phyloP scores from a whole-genome alignment of 2,888 invertebrate genomes.

The Ennomos erosarius region DNA sequence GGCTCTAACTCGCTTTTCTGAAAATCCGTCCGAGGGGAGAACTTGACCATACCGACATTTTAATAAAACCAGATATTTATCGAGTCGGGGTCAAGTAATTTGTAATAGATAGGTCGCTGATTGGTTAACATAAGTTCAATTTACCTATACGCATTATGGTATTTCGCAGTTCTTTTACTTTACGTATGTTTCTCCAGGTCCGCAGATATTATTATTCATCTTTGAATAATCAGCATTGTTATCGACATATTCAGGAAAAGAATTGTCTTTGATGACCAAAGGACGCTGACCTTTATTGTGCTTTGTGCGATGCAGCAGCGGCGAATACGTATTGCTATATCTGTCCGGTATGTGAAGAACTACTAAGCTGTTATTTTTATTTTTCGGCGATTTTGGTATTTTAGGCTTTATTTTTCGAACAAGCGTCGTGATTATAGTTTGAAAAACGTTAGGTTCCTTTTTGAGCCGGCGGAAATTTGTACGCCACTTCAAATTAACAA shows the following conservation, averaged over 20 bases:
- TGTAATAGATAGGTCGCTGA: too few species aligned
- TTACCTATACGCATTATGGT: neutral
- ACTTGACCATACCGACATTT: too few species aligned
- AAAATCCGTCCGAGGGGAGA: too few species aligned
- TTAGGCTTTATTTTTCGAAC: slow-evolving; percentile 52
- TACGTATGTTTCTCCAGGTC: slow-evolving; percentile 53
- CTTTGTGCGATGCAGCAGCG: slow-evolving; percentile 18
- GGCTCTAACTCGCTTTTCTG: too few species aligned
- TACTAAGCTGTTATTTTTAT: slow-evolving; percentile 50
- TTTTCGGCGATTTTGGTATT: slow-evolving; percentile 38
- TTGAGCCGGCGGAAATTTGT: slow-evolving; percentile 29
- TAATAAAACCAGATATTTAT: too few species aligned
- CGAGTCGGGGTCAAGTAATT: too few species aligned
- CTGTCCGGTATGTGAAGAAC: slow-evolving; percentile 49
- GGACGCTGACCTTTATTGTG: slow-evolving; percentile 43
- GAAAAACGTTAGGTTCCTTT: slow-evolving; percentile 43
- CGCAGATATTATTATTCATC: slow-evolving; percentile 51
- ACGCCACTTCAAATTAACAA: slow-evolving; percentile 43
- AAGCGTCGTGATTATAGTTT: slow-evolving; percentile 49
- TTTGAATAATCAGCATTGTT: slow-evolving; percentile 30
- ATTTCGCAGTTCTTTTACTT: neutral
- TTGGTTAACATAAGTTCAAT: neutral
- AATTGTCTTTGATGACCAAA: slow-evolving; percentile 50
- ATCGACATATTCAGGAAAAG: slow-evolving; percentile 28
- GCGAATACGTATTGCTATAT: slow-evolving; percentile 42